These are phyloP conservation scores for Odontophorus gujanensis DNA, from an alignment of 2,113 vertebrate species.

Conservation along the genomic window DNA sequence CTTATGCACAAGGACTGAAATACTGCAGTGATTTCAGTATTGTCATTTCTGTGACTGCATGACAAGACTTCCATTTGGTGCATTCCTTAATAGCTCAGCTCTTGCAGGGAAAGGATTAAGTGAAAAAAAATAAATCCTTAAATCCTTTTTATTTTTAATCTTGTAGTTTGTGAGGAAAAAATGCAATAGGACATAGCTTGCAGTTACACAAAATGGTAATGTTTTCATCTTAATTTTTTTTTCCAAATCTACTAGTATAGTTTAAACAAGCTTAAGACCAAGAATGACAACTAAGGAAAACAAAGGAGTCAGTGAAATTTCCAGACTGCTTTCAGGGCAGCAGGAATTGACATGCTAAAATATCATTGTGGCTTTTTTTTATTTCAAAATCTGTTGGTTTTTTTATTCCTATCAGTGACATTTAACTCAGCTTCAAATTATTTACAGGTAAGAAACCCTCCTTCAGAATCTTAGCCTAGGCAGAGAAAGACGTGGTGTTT, in stretches of 20 bases:
- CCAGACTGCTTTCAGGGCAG: background rate
- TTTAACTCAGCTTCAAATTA: background rate
- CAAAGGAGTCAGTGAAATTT: background rate
- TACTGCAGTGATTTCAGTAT: conserved; percentile 1
- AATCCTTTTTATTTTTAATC: background rate
- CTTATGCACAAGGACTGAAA: conserved; percentile 26
- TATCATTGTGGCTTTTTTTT: background rate
- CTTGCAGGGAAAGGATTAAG: conserved; percentile 22
- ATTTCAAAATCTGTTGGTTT: background rate
- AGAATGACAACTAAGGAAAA: background rate
- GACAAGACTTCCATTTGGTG: background rate
- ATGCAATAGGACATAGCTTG: background rate
- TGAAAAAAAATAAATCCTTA: background rate
- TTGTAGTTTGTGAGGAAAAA: background rate
- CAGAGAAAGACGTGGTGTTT: background rate
- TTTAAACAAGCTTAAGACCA: background rate
- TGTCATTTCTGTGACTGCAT: background rate
- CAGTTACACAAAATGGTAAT: background rate
- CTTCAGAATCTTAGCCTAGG: background rate
- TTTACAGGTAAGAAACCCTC: rapidly evolving
- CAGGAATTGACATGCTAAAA: background rate
- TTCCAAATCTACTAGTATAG: background rate
- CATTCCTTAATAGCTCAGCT: conserved; percentile 16
- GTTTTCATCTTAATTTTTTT: background rate
- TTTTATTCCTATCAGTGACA: background rate